Percentiles rank a stretch among this genome's conserved stretches.
Evolutionary conservation across 2,113 vertebrate genomes (phyloP).

Genomic region (Calyptommatus sinebrachiatus): DNA sequence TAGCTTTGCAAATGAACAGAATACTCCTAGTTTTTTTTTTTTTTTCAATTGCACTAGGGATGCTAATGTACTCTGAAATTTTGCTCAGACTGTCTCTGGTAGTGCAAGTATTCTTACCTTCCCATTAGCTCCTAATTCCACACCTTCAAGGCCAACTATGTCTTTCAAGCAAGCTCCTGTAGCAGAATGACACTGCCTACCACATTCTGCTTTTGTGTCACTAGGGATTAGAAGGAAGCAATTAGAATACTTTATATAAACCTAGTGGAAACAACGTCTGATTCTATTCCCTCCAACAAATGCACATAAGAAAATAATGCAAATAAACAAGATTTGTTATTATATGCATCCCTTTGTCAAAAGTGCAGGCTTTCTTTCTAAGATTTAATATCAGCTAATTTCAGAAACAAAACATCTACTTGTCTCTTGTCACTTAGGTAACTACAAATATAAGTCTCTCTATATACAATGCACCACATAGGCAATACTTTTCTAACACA

Average conservation of each 20-base stretch:
- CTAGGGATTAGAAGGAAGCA: constrained; percentile 73
- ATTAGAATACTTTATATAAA: not conserved
- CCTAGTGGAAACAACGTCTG: constrained; percentile 23
- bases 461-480: too few species aligned
- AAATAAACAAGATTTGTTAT: not conserved
- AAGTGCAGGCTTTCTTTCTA: not conserved
- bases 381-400: not conserved
- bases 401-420: not conserved
- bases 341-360: not conserved
- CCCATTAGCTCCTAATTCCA: constrained; percentile 94
- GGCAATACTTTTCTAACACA: too few species aligned
- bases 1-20: not conserved
- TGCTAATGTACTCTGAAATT: not conserved
- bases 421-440: too few species aligned
- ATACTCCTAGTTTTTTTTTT: not conserved
- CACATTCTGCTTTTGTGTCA: constrained; percentile 89
- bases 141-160: constrained; percentile 94
- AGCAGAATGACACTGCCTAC: constrained; percentile 86
- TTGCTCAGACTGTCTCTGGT: not conserved
- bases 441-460: too few species aligned
- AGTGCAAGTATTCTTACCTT: constrained; percentile 80
- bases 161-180: constrained; percentile 91
- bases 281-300: fast-evolving
- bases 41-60: not conserved
- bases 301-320: not conserved